Evolutionary conservation across 2,888 invertebrate species (phyloP).

Genomic region (Volucella bombylans): DNA sequence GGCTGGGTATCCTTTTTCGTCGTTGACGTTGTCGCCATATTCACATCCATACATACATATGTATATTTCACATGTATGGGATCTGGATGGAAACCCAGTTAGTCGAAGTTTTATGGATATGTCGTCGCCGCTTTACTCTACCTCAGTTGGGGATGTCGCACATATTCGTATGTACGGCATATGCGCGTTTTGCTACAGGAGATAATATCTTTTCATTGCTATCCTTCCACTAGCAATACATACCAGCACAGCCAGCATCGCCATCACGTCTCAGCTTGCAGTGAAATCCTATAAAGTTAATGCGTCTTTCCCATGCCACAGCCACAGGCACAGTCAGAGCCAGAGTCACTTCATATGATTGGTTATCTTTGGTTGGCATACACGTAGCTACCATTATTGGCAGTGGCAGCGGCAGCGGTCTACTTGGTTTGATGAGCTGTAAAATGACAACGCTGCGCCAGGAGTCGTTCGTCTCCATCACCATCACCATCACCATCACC

Average conservation of each 20-base stretch:
- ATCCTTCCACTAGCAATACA: conserved; percentile 6
- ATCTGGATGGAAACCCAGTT: conserved; percentile 51
- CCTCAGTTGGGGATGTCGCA: too few species aligned
- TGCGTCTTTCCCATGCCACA: conserved; percentile 67
- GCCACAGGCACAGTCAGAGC: too few species aligned
- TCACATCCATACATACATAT: conserved; percentile 17
- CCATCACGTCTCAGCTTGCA: conserved; percentile 2
- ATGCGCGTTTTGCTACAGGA: conserved; percentile 12
- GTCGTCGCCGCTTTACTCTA: conserved; percentile 52
- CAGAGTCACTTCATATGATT: too few species aligned
- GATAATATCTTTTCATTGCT: conserved; percentile 65
- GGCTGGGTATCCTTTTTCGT: conserved; percentile 57
- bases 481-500: not conserved
- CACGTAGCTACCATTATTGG: conserved; percentile 64
- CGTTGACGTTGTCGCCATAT: conserved; percentile 51
- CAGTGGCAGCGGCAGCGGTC: conserved; percentile 52
- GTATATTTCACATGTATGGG: conserved; percentile 46
- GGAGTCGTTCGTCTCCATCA: conserved; percentile 6
- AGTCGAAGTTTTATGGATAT: conserved; percentile 67
- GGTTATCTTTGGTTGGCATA: not conserved
- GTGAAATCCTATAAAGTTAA: conserved; percentile 65
- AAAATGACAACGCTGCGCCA: conserved; percentile 62
- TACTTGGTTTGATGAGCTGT: conserved; percentile 71
- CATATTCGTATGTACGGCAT: not conserved
- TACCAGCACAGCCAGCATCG: conserved; percentile 7